Evolutionary conservation across 1,140 invertebrate genomes (phyloP).

Genomic region (Littorina saxatilis): DNA sequence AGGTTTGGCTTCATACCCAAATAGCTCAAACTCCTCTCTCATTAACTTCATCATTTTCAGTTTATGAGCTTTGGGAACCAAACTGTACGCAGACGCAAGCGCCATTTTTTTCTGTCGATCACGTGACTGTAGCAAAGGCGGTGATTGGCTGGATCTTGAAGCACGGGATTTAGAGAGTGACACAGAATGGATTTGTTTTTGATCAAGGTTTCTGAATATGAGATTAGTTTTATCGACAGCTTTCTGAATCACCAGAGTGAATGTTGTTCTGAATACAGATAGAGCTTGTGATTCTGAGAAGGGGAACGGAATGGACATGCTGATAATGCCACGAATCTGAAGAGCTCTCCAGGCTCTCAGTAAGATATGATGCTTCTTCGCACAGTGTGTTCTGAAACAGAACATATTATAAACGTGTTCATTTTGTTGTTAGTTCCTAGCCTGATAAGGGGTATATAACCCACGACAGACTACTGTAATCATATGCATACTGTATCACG

Average conservation of each 20-base stretch:
- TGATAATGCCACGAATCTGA: slow-evolving; percentile 2
- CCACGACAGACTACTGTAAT: too few relatives aligned
- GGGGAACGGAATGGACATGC: not conserved
- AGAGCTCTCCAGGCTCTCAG: not conserved
- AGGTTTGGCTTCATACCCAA: slow-evolving; percentile 17
- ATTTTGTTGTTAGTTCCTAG: too few relatives aligned
- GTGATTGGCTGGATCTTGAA: not conserved
- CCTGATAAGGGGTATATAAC: too few relatives aligned
- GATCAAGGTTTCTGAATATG: too few relatives aligned
- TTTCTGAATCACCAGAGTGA: too few relatives aligned
- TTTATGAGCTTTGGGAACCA: not conserved
- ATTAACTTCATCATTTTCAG: slow-evolving; percentile 1
- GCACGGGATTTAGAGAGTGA: not conserved
- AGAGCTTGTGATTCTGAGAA: not conserved
- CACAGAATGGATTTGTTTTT: too few relatives aligned
- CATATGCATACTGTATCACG: too few relatives aligned
- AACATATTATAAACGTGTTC: not conserved
- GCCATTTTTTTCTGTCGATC: not conserved
- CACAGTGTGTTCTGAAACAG: not conserved
- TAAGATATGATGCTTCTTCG: not conserved
- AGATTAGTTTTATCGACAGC: too few relatives aligned
- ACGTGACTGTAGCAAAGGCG: not conserved
- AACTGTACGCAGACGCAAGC: slow-evolving; percentile 16
- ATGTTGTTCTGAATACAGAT: too few relatives aligned
- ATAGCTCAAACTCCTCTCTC: slow-evolving; percentile 19